Conservation (phyloP, 2,113 vertebrate genomes). For the Serinus canaria region DNA sequence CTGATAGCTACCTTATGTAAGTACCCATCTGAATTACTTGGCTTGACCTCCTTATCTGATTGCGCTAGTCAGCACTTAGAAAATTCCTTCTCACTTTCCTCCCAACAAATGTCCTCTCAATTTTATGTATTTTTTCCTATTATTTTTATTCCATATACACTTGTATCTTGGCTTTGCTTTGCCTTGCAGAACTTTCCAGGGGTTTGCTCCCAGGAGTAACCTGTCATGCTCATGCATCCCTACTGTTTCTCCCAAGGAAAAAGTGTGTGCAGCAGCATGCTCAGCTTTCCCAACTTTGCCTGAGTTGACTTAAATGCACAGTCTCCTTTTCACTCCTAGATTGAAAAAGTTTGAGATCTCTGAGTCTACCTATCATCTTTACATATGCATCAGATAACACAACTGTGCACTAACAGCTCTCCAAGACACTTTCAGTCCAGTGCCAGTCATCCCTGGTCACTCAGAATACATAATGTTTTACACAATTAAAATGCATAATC, state of each 20-base stretch:
- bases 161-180: not conserved
- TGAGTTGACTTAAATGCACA: not conserved
- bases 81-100: not conserved
- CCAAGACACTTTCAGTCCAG: not conserved
- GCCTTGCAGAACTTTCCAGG: not conserved
- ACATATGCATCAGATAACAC: not conserved
- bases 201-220: not conserved
- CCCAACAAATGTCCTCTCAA: not conserved
- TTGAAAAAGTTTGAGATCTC: not conserved
- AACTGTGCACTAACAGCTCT: not conserved
- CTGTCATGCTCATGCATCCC: not conserved
- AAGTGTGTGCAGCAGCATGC: fast-evolving
- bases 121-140: not conserved
- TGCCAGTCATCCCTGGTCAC: not conserved
- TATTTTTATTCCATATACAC: not conserved
- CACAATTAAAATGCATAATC: not conserved
- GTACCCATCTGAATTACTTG: not conserved
- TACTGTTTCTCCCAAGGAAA: not conserved
- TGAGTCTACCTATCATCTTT: not conserved
- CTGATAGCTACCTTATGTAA: not conserved
- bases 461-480: not conserved
- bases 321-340: not conserved
- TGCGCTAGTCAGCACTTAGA: not conserved
- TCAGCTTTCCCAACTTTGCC: not conserved
- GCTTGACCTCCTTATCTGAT: not conserved